These are phyloP conservation scores for Thereva unica DNA, from an alignment of 2,888 invertebrate species.

Conservation along the genomic window DNA sequence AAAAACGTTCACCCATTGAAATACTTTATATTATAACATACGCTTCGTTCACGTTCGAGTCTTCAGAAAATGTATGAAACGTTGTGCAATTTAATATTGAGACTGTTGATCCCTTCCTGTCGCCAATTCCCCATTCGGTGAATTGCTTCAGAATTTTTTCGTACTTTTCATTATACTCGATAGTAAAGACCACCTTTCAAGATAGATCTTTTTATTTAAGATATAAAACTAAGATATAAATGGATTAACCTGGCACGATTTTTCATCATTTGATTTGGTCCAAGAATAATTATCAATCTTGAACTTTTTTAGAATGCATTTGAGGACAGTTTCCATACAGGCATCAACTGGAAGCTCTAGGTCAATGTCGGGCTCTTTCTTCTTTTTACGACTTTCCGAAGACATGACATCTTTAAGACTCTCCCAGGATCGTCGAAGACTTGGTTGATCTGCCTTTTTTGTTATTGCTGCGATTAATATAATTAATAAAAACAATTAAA, in stretches of 20 bases:
- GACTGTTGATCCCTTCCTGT: constrained; percentile 63
- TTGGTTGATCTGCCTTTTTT: constrained; percentile 35
- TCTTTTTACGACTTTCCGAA: constrained; percentile 32
- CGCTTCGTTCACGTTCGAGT: no score
- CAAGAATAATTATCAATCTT: constrained; percentile 64
- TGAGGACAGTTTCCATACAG: constrained; percentile 58
- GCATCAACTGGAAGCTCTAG: constrained; percentile 47
- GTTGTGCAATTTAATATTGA: constrained; percentile 69
- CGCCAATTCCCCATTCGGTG: constrained; percentile 66
- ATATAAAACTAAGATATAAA: not conserved
- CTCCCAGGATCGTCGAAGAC: constrained; percentile 44
- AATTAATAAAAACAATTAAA: not conserved
- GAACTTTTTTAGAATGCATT: constrained; percentile 61
- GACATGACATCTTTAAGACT: constrained; percentile 43
- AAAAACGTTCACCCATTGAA: not conserved
- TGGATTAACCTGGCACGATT: constrained; percentile 58
- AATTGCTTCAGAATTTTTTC: constrained; percentile 66
- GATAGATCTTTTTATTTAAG: constrained; percentile 45
- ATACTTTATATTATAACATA: no score
- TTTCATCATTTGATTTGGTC: constrained; percentile 60
- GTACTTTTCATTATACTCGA: constrained; percentile 63
- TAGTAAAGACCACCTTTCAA: constrained; percentile 61
- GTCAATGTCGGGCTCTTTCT: constrained; percentile 40
- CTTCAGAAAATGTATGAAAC: constrained; percentile 47
- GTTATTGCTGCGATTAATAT: not conserved